phyloP scores from a whole-genome alignment of 2,113 vertebrate genomes.

The Edolisoma coerulescens region DNA sequence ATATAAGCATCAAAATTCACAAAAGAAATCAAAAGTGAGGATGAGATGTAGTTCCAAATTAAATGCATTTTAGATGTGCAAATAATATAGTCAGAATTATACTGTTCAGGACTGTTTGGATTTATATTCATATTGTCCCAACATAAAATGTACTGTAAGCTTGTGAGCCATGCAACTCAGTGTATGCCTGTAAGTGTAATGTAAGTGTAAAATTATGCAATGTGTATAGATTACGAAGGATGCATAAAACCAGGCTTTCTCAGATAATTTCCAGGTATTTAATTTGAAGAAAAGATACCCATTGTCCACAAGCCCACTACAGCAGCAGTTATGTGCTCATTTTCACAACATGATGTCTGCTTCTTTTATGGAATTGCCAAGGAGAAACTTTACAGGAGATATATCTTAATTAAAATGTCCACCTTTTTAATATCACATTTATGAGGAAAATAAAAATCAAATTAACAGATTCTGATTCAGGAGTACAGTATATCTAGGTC shows the following conservation, averaged over 20 bases:
- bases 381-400: constrained; percentile 13
- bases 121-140: not conserved
- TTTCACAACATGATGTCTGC: not conserved
- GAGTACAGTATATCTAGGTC: not conserved
- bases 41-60: not conserved
- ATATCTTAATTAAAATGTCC: not conserved
- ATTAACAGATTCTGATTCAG: not conserved
- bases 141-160: not conserved
- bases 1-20: not conserved
- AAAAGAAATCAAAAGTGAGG: not conserved
- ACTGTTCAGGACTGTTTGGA: constrained; percentile 20
- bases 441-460: constrained; percentile 29
- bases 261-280: not conserved
- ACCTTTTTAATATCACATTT: not conserved
- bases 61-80: not conserved
- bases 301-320: not conserved
- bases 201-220: constrained; percentile 40
- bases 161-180: constrained; percentile 31
- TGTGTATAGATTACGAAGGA: not conserved
- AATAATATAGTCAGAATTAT: not conserved
- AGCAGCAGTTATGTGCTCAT: not conserved
- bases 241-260: constrained; percentile 9
- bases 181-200: constrained; percentile 9
- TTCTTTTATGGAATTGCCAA: not conserved
- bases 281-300: not conserved